A percentile compares a stretch with the other conserved stretches of the same genome.
These are phyloP conservation scores for Gari tellinella DNA, from an alignment of 2,888 invertebrate genomes.

Conservation along the genomic window DNA sequence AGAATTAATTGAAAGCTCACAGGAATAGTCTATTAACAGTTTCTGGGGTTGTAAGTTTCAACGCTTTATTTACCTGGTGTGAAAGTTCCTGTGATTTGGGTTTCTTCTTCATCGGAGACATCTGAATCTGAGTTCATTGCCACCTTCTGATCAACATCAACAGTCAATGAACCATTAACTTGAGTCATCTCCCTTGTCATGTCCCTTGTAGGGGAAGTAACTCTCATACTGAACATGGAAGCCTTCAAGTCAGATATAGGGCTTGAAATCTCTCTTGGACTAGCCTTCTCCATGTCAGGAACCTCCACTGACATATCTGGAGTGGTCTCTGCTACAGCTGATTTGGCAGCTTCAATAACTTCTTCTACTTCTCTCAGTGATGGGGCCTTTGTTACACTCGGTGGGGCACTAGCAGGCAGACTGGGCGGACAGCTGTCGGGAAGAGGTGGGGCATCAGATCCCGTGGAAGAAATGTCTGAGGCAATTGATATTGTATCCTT, in stretches of 20 bases:
- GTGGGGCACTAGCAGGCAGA: conserved; percentile 10
- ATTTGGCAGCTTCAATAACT: conserved; percentile 20
- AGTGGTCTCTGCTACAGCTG: neutral
- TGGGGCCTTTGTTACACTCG: conserved; percentile 1
- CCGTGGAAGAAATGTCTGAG: conserved; percentile 66
- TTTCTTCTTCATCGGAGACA: conserved; percentile 62
- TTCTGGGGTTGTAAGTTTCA: too few species aligned
- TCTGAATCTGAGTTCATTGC: conserved; percentile 62
- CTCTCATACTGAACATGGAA: conserved; percentile 57
- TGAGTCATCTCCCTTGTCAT: conserved; percentile 10
- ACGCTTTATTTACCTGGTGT: conserved; percentile 74
- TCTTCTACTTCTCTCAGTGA: conserved; percentile 37
- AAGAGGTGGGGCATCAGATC: conserved; percentile 71
- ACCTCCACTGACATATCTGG: neutral
- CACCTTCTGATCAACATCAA: conserved; percentile 40
- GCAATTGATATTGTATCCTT: conserved; percentile 63
- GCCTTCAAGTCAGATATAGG: conserved; percentile 51
- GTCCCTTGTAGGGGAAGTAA: conserved; percentile 49
- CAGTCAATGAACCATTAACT: conserved; percentile 40
- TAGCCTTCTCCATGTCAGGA: conserved; percentile 4
- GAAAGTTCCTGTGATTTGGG: conserved; percentile 61
- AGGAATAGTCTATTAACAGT: too few species aligned
- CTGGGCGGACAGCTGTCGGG: conserved; percentile 72
- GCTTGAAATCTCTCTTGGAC: conserved; percentile 24
- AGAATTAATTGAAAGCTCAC: too few species aligned